Evolutionary conservation across 2,113 vertebrate species (phyloP), one percentile per base, ranked within the genome.

Genomic region (Dendropsophus ebraccatus): DNA sequence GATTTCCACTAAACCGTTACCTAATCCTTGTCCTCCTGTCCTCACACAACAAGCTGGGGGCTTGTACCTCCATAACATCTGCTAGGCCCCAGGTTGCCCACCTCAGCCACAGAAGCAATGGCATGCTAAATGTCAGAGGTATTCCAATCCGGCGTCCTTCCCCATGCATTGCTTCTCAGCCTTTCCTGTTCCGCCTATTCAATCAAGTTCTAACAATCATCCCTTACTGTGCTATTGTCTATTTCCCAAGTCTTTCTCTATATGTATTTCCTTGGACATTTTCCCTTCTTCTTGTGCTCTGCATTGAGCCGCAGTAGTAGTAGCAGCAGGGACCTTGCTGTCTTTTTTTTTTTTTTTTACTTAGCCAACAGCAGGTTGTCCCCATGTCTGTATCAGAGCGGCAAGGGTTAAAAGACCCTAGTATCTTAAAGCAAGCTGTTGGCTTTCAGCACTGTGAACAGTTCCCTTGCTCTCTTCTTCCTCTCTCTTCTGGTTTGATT

Each of bases 221-320:
- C 65, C 81, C 65, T 70, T 54, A 72, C 62, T 72, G 81, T 54
- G 81, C 30, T 14, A 82, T 82, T 82, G 65, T 82, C 80, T 82
- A 56, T 82, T 49, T 65, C 50, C 4, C 23, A 49, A 45, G 70
- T 83, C 82, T 67, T 41, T 81, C 35, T 88, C 77, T 41, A 14
- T 74, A 58, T 56, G 25, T 79, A 25, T 79, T 60, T 41, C 41
- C 25, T 78, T 23, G 45, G 50, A 19, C n/a, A n/a, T n/a, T n/a
- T n/a, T n/a, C n/a, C n/a, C n/a, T 41, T 41, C 41, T 41, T 41
- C 41, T 41, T 16, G 6, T n/a, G 16, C 23, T 17, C 47, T 72
- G 9, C 11, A 5, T 54, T 54, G 81, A 70, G 62, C n/a, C 14
- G 58, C 79, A 45, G 78, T 45, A 62, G n/a, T 62, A 28, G 58